Base-by-base conservation (phyloP, 2,888 invertebrate genomes). In the Acanthoscelides obtectus region DNA sequence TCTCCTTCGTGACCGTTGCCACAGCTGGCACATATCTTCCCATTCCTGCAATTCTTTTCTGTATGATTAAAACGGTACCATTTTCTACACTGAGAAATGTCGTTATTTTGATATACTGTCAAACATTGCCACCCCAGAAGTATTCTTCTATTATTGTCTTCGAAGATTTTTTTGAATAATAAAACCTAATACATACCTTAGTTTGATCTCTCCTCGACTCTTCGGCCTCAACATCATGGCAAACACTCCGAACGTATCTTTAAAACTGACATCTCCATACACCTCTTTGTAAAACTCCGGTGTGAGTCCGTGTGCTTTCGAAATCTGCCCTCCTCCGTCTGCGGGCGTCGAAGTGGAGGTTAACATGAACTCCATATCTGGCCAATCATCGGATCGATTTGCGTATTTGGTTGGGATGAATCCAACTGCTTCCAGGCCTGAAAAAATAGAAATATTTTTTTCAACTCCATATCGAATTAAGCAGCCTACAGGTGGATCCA, bases 141-240 rank as follows among this genome's bases (percentile, higher is more conserved):
- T n/a, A n/a, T n/a, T n/a, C n/a, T n/a, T n/a, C n/a, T n/a, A n/a
- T n/a, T n/a, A n/a, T n/a, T n/a, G n/a, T n/a, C n/a, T n/a, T n/a
- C n/a, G n/a, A n/a, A n/a, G n/a, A n/a, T n/a, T n/a, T n/a, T n/a
- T n/a, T n/a, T n/a, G n/a, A n/a, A n/a, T n/a, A n/a, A n/a, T n/a
- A n/a, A n/a, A n/a, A n/a, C n/a, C n/a, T n/a, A 25, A 45, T 17
- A 12, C 45, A 12, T 72, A 76, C 76, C 83, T 81, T 19, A 86
- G 73, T 77, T 92, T 93, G 0, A 98, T 89, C 77, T 89, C 90
- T 0, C 98, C 98, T 4, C 91, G 88, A 72, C 96, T 95, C 80
- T 94, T 94, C 0, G 98, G 96, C 0, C 98, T 88, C 80, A 98
- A 84, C 89, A 96, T 92, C 94, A 95, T 95, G 1, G 95, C 95